A percentile compares a stretch with the other conserved stretches of the same genome.
Conservation (phyloP, 2,888 invertebrate genomes). For the Nemoura dubitans region DNA sequence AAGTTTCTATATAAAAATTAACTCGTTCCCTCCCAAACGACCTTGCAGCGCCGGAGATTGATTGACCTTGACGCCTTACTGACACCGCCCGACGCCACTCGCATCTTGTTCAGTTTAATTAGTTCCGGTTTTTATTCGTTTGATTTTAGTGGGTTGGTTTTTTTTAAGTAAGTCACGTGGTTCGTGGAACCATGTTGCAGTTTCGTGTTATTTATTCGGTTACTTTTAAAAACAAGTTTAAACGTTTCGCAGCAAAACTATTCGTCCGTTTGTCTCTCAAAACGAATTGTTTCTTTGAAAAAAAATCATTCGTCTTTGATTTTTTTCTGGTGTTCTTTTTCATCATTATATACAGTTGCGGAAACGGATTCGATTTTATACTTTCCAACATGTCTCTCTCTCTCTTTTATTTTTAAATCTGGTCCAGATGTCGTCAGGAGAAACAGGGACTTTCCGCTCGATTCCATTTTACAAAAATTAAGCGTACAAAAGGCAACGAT, state of each 20-base stretch:
- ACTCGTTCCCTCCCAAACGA: not conserved
- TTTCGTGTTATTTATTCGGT: not conserved
- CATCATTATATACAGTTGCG: not conserved
- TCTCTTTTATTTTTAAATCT: not conserved
- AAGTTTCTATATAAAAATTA: slow-evolving; percentile 28
- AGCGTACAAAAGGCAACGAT: slow-evolving; percentile 21
- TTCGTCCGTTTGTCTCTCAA: not conserved
- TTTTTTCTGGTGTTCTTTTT: slow-evolving; percentile 2
- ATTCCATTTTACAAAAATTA: not conserved
- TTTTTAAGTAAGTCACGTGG: not conserved
- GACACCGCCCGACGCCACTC: not conserved
- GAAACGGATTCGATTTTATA: not conserved
- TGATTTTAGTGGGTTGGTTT: not conserved
- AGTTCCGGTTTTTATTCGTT: not conserved
- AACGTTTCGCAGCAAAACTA: not conserved
- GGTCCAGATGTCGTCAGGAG: not conserved
- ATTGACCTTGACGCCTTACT: not conserved
- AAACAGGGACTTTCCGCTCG: not conserved
- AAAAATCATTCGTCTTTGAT: not conserved
- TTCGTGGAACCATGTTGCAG: not conserved
- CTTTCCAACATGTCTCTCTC: not conserved
- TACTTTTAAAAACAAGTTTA: not conserved
- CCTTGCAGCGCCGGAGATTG: not conserved
- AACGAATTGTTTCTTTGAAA: not conserved
- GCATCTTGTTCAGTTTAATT: not conserved